Evolutionary conservation across 2,888 invertebrate genomes (phyloP), one percentile per base, ranked within the genome.

Genomic region (Neelides folsomi): DNA sequence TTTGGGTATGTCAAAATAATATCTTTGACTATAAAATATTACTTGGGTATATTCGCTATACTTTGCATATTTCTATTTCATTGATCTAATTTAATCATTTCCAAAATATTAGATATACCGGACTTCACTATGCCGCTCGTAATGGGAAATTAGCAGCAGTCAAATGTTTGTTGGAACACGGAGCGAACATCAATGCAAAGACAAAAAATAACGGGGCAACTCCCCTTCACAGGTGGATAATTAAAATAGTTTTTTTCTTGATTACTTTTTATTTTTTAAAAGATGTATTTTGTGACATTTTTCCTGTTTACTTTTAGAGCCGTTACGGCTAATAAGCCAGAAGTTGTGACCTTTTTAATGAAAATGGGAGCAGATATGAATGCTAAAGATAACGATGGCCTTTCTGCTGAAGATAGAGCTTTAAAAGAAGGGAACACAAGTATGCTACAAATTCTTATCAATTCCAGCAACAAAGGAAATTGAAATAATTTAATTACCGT

Each of bases 61-160:
- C 13, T 44, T 44, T 45, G 35, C 18, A 27, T 47, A 10, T 12
- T 36, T n/a, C 10, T 20, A 43, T 38, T 19, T 10, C 13, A 34
- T 45, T 41, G 9, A 27, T 45, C 34, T 47, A 1, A 2, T 47
- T 7, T 18, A 35, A 18, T 18, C 4, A 6, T 39, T 20, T 46
- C n/a, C 35, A 7, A n/a, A n/a, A 88, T 56, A 79, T 81, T 52
- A 90, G 90, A 37, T 93, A 90, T 68, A 85, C 85, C 18, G 84
- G 90, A 8, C 72, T 93, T 62, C 92, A 93, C 71, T 92, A 92
- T 75, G 88, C 90, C 5, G 81, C 87, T 44, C 77, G 92, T 43
- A 82, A 79, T 72, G 89, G 88, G 9, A 78, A 85, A 67, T 66
- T 76, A 12, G 73, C 78, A 45, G 76, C 85, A 51, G 89, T 88